Percentiles rank a stretch among this genome's conserved stretches.
Evolutionary conservation across 2,797 vertebrate genomes (phyloP).

Genomic region (Poeciliopsis paucimaculata): DNA sequence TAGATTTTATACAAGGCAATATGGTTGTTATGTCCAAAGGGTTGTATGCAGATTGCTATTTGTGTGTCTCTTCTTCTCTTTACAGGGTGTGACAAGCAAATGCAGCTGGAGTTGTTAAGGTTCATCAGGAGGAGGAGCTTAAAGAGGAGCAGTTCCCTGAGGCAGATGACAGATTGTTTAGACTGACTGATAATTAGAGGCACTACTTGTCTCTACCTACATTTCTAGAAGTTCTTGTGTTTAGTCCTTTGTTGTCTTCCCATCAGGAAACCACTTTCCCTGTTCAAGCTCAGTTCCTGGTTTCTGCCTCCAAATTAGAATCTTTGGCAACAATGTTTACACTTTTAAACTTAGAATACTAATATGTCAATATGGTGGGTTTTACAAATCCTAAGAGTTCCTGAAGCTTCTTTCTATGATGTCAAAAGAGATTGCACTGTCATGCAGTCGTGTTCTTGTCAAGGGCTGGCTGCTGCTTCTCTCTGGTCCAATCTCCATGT

Average conservation of each 20-base stretch:
- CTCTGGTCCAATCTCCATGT: conserved; percentile 9
- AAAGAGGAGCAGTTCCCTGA: background rate
- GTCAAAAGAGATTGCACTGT: conserved; percentile 6
- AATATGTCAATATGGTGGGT: background rate
- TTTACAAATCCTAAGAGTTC: background rate
- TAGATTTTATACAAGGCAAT: background rate
- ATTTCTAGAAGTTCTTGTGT: background rate
- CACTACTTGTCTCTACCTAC: background rate
- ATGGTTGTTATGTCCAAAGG: background rate
- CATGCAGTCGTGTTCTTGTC: background rate
- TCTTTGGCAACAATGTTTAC: background rate
- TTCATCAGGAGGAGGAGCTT: background rate
- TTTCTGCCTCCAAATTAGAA: background rate
- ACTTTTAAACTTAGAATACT: background rate
- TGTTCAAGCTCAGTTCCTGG: background rate
- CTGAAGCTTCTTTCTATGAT: background rate
- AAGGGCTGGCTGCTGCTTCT: background rate
- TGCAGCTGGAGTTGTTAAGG: background rate
- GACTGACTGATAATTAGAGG: background rate
- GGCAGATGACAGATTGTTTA: background rate
- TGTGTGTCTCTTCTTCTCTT: background rate
- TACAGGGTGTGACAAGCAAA: background rate
- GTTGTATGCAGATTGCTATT: background rate
- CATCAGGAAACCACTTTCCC: background rate
- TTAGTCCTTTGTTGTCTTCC: background rate